phyloP scores from a whole-genome alignment of 1,140 invertebrate species.

The Bombus pascuorum region DNA sequence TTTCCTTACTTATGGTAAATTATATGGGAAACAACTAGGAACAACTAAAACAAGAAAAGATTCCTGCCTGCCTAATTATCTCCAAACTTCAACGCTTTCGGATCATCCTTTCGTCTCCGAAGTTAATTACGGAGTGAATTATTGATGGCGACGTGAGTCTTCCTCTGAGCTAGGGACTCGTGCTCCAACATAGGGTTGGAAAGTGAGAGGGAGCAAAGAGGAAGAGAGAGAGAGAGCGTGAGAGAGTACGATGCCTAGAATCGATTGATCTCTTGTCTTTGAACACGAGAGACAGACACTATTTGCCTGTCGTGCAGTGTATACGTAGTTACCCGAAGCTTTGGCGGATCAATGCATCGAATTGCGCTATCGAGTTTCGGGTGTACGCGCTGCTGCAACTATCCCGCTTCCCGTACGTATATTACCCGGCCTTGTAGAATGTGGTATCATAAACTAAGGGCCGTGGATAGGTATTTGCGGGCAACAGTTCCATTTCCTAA shows the following conservation, averaged over 20 bases:
- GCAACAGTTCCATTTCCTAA: constrained; percentile 51
- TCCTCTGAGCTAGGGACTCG: neutral
- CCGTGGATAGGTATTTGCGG: constrained; percentile 46
- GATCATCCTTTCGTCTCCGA: neutral
- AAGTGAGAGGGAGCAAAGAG: neutral
- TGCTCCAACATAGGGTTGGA: neutral
- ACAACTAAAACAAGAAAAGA: no score
- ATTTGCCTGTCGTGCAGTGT: constrained; percentile 56
- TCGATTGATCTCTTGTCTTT: constrained; percentile 67
- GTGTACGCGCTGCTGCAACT: constrained; percentile 34
- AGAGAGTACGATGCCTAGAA: constrained; percentile 22
- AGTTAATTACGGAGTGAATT: constrained; percentile 18
- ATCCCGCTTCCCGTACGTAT: constrained; percentile 34
- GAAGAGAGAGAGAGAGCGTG: neutral
- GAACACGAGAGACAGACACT: constrained; percentile 57
- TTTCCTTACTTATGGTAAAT: no score
- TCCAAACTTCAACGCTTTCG: no score
- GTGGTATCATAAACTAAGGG: constrained; percentile 43
- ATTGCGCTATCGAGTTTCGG: constrained; percentile 63
- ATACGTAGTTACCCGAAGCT: constrained; percentile 52
- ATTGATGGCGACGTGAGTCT: neutral
- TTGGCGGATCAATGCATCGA: constrained; percentile 63
- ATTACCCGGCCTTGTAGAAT: constrained; percentile 49
- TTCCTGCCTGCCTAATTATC: no score
- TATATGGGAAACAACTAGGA: no score